Conservation (phyloP, 2,797 vertebrate genomes). For the Lycodopsis pacificus region DNA sequence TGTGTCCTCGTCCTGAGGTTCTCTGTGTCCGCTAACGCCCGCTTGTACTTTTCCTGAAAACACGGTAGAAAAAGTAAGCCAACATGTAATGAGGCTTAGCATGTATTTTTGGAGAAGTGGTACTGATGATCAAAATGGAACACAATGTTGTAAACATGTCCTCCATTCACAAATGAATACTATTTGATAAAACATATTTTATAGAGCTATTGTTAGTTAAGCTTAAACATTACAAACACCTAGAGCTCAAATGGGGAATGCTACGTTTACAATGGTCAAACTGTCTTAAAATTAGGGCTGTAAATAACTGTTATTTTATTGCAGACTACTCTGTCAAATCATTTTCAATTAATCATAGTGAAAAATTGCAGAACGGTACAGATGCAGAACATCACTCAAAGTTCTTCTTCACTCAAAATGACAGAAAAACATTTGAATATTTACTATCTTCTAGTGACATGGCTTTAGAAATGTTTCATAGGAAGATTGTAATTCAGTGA, state of each 20-base stretch:
- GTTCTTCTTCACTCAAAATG: background rate
- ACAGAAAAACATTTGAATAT: background rate
- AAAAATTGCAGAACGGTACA: background rate
- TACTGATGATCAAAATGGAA: background rate
- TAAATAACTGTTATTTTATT: background rate
- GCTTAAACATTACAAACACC: background rate
- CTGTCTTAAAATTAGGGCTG: background rate
- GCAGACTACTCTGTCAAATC: background rate
- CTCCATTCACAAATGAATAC: background rate
- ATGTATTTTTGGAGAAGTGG: background rate
- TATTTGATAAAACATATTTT: background rate
- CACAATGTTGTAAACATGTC: background rate
- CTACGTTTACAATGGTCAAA: background rate
- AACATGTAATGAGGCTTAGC: background rate
- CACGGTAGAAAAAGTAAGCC: background rate
- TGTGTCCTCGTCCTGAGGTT: slow-evolving; percentile 94
- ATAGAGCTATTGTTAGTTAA: background rate
- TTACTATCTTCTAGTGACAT: background rate
- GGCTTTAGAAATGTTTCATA: background rate
- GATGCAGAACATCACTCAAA: background rate
- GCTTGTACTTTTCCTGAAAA: slow-evolving; percentile 94
- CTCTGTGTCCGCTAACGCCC: slow-evolving; percentile 95
- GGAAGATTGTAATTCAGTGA: background rate
- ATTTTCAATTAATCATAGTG: background rate
- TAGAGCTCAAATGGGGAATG: background rate